These are phyloP conservation scores for Caranx ignobilis DNA, from an alignment of 2,113 vertebrate genomes.

Conservation along the genomic window DNA sequence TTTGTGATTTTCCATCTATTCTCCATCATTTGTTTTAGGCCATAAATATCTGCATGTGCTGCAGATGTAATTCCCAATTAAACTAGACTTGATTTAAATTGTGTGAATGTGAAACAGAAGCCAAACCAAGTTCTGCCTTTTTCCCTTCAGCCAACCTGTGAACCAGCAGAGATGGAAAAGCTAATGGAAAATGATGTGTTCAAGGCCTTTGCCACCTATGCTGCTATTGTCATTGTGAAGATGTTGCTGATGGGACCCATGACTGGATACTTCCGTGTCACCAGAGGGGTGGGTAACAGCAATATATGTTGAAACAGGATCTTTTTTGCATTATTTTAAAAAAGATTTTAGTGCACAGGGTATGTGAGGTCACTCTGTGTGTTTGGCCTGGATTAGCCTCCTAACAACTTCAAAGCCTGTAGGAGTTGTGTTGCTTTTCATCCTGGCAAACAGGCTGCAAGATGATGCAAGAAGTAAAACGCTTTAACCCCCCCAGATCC, in stretches of 20 bases:
- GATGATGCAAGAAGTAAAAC: no score
- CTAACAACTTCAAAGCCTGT: not conserved
- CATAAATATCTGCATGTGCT: not conserved
- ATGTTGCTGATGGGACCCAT: conserved; percentile 48
- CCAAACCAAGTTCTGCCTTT: no score
- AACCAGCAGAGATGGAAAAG: conserved; percentile 10
- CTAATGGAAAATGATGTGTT: conserved; percentile 52
- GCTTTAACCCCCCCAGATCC: not conserved
- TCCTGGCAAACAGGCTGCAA: not conserved
- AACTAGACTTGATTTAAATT: not conserved
- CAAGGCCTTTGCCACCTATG: conserved; percentile 46
- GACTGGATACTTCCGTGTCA: conserved; percentile 37
- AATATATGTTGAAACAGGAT: not conserved
- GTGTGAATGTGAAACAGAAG: not conserved
- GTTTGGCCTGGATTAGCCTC: not conserved
- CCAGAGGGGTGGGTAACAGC: conserved; percentile 36
- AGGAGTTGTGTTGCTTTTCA: not conserved
- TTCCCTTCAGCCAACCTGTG: not conserved
- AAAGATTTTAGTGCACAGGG: not conserved
- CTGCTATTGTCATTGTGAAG: conserved; percentile 40
- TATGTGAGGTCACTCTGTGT: not conserved
- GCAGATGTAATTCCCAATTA: not conserved
- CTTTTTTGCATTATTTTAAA: not conserved
- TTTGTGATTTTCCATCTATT: no score
- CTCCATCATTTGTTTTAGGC: no score